phyloP scores from a whole-genome alignment of 2,888 invertebrate species.

The Augiades crinisus region DNA sequence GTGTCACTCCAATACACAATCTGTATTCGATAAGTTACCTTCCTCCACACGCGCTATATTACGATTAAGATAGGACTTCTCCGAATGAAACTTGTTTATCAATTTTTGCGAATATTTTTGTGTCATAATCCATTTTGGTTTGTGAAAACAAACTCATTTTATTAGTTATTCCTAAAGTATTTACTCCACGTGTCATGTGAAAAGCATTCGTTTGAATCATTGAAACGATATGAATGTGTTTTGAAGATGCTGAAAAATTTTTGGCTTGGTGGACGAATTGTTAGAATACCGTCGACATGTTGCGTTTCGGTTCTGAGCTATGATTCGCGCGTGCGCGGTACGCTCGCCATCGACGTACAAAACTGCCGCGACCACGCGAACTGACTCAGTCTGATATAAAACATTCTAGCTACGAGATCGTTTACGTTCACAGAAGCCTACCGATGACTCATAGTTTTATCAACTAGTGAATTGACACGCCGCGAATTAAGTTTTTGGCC shows the following conservation, averaged over 20 bases:
- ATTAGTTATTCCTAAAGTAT: slow-evolving; percentile 31
- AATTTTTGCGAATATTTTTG: slow-evolving; percentile 15
- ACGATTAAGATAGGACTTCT: slow-evolving; percentile 5
- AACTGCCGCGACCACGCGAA: slow-evolving; percentile 68
- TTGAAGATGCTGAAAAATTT: slow-evolving; percentile 45
- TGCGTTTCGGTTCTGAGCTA: slow-evolving; percentile 45
- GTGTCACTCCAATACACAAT: slow-evolving; percentile 19
- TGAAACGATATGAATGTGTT: slow-evolving; percentile 41
- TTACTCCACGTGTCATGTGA: slow-evolving; percentile 46
- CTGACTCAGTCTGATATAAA: slow-evolving; percentile 78
- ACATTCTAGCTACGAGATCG: slow-evolving; percentile 73
- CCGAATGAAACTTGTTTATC: slow-evolving; percentile 17
- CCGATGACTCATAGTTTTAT: slow-evolving; percentile 73
- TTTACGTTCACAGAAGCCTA: slow-evolving; percentile 53
- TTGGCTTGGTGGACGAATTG: slow-evolving; percentile 68
- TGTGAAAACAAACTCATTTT: slow-evolving; percentile 5
- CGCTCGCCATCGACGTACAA: slow-evolving; percentile 63
- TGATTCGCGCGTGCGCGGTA: slow-evolving; percentile 69
- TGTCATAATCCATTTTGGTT: not conserved
- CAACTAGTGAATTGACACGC: slow-evolving; percentile 60
- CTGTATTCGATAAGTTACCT: slow-evolving; percentile 8
- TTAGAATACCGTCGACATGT: slow-evolving; percentile 53
- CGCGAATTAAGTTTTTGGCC: slow-evolving; percentile 50
- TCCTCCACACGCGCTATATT: not conserved
- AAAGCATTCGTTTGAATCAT: slow-evolving; percentile 70